Percentiles rank a stretch among this genome's conserved stretches.
Conservation (phyloP, 2,113 vertebrate species). For the Hippocampus abdominalis region DNA sequence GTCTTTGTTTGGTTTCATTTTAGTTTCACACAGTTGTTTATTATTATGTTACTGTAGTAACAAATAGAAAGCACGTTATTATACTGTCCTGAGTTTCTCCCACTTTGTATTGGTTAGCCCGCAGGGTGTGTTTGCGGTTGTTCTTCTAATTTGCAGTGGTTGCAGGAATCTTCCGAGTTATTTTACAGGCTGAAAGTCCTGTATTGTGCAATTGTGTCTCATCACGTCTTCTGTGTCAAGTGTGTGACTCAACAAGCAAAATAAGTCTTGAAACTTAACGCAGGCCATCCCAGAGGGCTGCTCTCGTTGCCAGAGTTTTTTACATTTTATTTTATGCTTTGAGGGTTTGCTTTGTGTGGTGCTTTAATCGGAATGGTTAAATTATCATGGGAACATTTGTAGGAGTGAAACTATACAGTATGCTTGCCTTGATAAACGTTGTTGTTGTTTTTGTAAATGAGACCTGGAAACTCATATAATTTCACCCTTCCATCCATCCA, state of each 20-base stretch:
- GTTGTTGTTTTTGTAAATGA: background rate
- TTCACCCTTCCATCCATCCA: no score
- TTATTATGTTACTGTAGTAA: background rate
- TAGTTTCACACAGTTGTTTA: background rate
- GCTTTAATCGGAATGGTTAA: background rate
- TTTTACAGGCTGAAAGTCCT: slow-evolving; percentile 7
- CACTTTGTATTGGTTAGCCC: background rate
- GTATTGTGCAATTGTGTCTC: slow-evolving; percentile 31
- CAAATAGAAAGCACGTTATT: background rate
- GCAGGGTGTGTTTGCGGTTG: background rate
- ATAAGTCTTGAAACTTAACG: slow-evolving; percentile 49
- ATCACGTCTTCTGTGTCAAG: slow-evolving; percentile 37
- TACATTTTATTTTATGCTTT: no score
- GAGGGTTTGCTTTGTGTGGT: background rate
- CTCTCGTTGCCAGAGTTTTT: slow-evolving; percentile 18
- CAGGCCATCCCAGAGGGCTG: slow-evolving; percentile 20
- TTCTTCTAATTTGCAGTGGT: slow-evolving; percentile 1
- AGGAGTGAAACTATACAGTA: background rate
- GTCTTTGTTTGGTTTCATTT: background rate
- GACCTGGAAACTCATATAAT: background rate
- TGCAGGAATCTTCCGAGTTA: no score
- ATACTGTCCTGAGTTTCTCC: background rate
- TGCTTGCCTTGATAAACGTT: background rate
- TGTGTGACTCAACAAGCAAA: slow-evolving; percentile 44
- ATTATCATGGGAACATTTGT: background rate